phyloP scores from a whole-genome alignment of 2,888 invertebrate genomes.

The Athalia cordata region DNA sequence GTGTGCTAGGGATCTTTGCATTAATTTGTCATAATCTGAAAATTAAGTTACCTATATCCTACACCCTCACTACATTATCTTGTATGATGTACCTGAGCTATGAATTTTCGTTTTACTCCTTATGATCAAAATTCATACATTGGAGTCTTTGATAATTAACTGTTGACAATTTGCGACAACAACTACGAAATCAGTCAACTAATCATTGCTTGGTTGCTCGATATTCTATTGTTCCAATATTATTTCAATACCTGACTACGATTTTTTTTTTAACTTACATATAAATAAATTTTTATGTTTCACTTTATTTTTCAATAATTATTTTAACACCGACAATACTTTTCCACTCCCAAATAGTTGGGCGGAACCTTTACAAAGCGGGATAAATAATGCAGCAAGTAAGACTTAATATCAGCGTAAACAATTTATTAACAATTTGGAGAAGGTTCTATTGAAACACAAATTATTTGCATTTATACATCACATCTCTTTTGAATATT shows the following conservation, averaged over 20 bases:
- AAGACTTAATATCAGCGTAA: constrained; percentile 21
- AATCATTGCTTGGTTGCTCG: no score
- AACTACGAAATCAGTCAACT: no score
- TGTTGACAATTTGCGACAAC: no score
- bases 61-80: background rate
- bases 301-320: background rate
- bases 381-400: background rate
- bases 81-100: background rate
- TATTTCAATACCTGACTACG: background rate
- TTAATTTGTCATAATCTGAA: background rate
- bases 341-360: background rate
- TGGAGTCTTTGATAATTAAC: no score
- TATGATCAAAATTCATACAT: no score
- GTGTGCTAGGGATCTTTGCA: background rate
- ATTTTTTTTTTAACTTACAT: no score
- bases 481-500: constrained; percentile 49
- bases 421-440: constrained; percentile 44
- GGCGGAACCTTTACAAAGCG: background rate
- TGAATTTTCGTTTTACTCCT: no score
- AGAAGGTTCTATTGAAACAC: constrained; percentile 43
- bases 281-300: no score
- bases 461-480: constrained; percentile 44
- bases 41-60: background rate
- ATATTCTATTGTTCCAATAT: background rate
- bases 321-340: background rate